Conservation (phyloP, 92 coral and sea anemone genomes). For the Micromussa lordhowensis region DNA sequence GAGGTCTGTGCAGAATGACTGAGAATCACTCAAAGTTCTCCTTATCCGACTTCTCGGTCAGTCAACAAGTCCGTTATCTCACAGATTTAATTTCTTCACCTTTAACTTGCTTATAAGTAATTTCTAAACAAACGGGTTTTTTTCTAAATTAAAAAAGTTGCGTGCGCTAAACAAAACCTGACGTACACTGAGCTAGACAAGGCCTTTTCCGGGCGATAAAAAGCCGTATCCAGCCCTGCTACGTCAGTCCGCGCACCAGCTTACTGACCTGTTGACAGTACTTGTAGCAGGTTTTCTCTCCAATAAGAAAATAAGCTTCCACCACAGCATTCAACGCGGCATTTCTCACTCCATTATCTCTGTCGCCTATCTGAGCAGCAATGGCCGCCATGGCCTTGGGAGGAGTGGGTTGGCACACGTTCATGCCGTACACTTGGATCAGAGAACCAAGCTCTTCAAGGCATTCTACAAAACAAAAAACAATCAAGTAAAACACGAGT, state of each 20-base stretch:
- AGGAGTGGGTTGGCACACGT: slow-evolving; percentile 95
- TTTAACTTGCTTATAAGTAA: background rate
- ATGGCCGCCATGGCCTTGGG: slow-evolving; percentile 92
- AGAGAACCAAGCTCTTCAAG: slow-evolving; percentile 94
- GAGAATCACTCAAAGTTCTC: background rate
- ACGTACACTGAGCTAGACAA: background rate
- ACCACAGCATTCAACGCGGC: slow-evolving; percentile 98
- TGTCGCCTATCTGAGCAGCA: slow-evolving; percentile 95
- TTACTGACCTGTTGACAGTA: slow-evolving; percentile 38
- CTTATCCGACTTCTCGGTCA: background rate
- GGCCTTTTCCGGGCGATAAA: background rate
- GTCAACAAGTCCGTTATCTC: background rate
- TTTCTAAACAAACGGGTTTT: background rate
- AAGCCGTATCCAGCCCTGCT: background rate
- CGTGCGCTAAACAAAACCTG: background rate
- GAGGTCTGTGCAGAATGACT: background rate
- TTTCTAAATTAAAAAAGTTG: background rate
- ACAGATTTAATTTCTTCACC: background rate
- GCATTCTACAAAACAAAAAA: slow-evolving; percentile 66
- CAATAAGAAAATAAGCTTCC: slow-evolving; percentile 94
- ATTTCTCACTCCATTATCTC: slow-evolving; percentile 96
- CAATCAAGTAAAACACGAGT: too few relatives aligned
- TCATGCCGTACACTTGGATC: slow-evolving; percentile 93
- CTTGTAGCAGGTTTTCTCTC: slow-evolving; percentile 70
- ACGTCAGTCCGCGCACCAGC: background rate